Evolutionary conservation across 2,888 invertebrate species (phyloP), one percentile per base, ranked within the genome.

Genomic region (Ectobius pallidus): DNA sequence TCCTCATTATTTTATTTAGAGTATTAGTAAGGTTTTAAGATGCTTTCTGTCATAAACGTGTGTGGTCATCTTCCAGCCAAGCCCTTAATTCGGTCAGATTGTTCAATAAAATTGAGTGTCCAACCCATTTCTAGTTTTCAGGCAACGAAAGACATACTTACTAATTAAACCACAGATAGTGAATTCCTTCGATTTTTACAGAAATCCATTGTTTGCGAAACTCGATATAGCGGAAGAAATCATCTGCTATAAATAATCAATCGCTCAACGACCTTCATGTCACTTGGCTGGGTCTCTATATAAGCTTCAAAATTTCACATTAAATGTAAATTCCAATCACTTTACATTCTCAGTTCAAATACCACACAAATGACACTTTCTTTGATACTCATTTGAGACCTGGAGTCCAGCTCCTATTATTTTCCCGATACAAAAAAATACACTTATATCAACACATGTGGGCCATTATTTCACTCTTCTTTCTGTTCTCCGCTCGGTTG

Each of bases 401-500:
- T 22, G 6, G 49, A 68, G 46, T 71, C 55, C 67, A 65, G 34
- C 61, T 34, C 44, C 65, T 65, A 55, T 49, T 62, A 49, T 61
- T 49, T 7, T 30, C 7, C 18, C 25, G 27, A 70, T 27, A 58
- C 39, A 20, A 58, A 72, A 72, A 71, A 75, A 75, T 75, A 68
- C 72, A 65, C 71, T 73, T 72, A n/a, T 67, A 75, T 74, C 74
- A 74, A 75, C 75, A 76, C 76, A 76, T 76, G 76, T 76, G 76
- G 71, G 65, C 73, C 74, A 73, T 75, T 71, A 74, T 71, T 63
- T 69, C 63, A 75, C 75, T 67, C 22, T 65, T 65, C 32, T 22
- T 70, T 70, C 30, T 27, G 27, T 61, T 61, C 70, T 70, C 14
- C 20, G 58, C 58, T 61, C 25, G 42, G 42, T 70, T 70, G n/a